Conservation (phyloP, 2,113 vertebrate species). For the Oreotragus oreotragus region DNA sequence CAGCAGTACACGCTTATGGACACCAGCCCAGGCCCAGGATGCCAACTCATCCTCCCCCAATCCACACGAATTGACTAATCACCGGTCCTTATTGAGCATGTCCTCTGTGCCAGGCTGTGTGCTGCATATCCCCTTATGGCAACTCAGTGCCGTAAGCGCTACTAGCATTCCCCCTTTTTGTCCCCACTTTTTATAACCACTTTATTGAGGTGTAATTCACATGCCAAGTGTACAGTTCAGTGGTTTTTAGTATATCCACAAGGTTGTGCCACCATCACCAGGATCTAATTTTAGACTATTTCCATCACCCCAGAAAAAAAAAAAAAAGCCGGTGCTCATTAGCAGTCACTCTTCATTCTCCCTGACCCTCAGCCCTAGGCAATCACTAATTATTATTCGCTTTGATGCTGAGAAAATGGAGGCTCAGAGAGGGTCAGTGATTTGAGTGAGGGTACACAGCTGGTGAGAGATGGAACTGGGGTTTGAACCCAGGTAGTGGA, state of each 20-base stretch:
- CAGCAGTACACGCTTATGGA: background rate
- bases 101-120: background rate
- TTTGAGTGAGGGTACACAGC: background rate
- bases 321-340: background rate
- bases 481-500: background rate
- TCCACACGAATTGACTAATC: no score
- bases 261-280: background rate
- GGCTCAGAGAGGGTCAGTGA: background rate
- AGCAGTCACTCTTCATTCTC: background rate
- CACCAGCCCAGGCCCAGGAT: background rate
- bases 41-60: rapidly evolving
- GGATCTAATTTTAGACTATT: background rate
- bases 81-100: background rate
- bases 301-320: background rate
- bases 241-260: background rate
- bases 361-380: background rate
- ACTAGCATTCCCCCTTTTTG: background rate
- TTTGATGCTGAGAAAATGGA: background rate
- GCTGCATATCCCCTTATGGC: background rate
- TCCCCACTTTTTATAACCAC: background rate
- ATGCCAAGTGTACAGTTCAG: background rate
- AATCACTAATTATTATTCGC: background rate
- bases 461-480: background rate
- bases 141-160: background rate
- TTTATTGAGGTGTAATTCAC: constrained; percentile 8